phyloP scores from a whole-genome alignment of 2,113 vertebrate species.

The Corythornis vintsioides region DNA sequence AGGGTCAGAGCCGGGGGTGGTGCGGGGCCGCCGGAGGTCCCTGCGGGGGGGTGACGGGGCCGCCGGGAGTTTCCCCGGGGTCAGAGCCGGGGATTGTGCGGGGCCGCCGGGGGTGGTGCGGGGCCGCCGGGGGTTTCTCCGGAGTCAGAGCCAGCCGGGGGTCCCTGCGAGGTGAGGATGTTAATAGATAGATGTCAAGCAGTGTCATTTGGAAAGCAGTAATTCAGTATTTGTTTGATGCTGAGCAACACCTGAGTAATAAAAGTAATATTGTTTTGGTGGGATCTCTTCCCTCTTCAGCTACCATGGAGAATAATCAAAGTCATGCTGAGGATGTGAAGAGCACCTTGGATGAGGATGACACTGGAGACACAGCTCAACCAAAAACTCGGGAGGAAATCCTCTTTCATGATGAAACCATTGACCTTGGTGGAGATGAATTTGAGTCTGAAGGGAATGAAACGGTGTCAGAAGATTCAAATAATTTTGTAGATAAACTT shows the following conservation, averaged over 20 bases:
- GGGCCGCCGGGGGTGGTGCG: too few relatives aligned
- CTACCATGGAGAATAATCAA: slow-evolving; percentile 78
- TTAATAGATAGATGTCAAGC: not conserved
- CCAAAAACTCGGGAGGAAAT: slow-evolving; percentile 56
- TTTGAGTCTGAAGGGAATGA: slow-evolving; percentile 85
- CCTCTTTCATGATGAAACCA: slow-evolving; percentile 87
- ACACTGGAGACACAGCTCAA: not conserved
- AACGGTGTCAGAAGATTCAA: slow-evolving; percentile 80
- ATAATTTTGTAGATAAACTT: slow-evolving; percentile 84
- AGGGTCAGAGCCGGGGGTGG: too few relatives aligned
- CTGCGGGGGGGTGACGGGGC: too few relatives aligned
- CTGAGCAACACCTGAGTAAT: not conserved
- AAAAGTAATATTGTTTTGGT: not conserved
- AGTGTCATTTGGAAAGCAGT: not conserved
- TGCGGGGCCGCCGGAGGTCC: too few relatives aligned
- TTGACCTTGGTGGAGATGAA: slow-evolving; percentile 86
- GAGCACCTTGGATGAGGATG: not conserved
- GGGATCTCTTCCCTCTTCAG: slow-evolving; percentile 3
- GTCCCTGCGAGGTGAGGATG: too few relatives aligned
- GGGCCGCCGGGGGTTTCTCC: too few relatives aligned
- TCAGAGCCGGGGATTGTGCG: too few relatives aligned
- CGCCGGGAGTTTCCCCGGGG: too few relatives aligned
- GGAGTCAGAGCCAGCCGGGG: too few relatives aligned
- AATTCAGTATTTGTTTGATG: not conserved
- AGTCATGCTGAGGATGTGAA: slow-evolving; percentile 1